These are phyloP conservation scores for Arenaria interpres DNA, from an alignment of 2,113 vertebrate species.

Conservation along the genomic window DNA sequence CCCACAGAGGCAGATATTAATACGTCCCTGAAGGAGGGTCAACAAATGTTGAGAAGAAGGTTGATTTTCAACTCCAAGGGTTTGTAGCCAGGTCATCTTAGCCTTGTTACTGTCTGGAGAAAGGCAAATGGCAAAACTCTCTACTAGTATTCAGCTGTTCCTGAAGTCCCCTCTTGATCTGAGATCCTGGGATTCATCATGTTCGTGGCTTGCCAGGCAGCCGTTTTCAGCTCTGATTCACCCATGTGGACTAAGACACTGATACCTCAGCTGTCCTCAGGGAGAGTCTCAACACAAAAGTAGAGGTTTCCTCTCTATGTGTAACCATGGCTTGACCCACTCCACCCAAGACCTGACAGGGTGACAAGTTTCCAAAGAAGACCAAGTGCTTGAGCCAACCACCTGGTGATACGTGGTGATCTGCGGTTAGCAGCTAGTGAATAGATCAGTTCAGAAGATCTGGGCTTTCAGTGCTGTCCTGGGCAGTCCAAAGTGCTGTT, in stretches of 20 bases:
- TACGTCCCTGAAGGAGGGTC: neutral
- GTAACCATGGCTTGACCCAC: neutral
- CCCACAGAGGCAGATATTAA: neutral
- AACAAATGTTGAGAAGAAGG: neutral
- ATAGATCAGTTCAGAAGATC: neutral
- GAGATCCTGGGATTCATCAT: neutral
- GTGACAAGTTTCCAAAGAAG: neutral
- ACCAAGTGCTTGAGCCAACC: neutral
- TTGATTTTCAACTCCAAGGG: neutral
- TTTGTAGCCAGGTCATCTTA: neutral
- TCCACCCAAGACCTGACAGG: neutral
- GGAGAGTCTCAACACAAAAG: neutral
- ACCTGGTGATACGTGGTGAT: neutral
- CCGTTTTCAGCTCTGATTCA: neutral
- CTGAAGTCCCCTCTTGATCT: neutral
- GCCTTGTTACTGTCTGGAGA: neutral
- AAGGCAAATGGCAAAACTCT: neutral
- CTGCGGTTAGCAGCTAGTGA: neutral
- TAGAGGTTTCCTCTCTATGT: neutral
- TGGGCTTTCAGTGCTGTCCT: neutral
- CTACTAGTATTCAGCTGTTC: neutral
- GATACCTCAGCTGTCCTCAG: neutral
- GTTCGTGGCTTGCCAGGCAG: neutral
- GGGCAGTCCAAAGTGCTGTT: neutral
- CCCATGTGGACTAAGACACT: neutral